Conservation (phyloP, 2,113 vertebrate genomes). For the Microtus richardsoni region DNA sequence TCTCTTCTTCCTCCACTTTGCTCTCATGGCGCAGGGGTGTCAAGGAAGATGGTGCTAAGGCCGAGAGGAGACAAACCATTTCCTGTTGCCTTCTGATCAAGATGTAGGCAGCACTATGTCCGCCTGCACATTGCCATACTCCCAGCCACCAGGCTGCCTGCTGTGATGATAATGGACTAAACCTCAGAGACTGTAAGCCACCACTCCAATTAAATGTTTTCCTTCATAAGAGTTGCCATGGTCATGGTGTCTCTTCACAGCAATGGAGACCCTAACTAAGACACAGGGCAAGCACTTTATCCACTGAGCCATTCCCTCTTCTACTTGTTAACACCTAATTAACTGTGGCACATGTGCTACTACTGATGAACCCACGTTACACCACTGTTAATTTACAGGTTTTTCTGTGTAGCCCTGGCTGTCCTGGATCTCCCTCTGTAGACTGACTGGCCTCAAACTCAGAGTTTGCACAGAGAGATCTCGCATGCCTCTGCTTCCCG, state of each 20-base stretch:
- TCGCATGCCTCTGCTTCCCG: not conserved
- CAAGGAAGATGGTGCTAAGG: too few relatives aligned
- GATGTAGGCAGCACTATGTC: not conserved
- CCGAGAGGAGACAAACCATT: not conserved
- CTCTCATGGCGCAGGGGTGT: too few relatives aligned
- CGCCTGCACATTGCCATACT: not conserved
- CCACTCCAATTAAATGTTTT: not conserved
- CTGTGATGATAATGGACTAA: not conserved
- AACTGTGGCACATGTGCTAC: not conserved
- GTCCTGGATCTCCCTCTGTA: not conserved
- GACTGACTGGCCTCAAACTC: not conserved
- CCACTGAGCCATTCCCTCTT: not conserved
- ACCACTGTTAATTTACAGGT: too few relatives aligned
- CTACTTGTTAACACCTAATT: not conserved
- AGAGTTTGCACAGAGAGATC: not conserved
- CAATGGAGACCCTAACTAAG: not conserved
- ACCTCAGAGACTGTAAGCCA: not conserved
- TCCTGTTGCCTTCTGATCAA: not conserved
- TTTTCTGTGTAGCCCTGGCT: not conserved
- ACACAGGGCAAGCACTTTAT: not conserved
- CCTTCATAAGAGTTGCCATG: not conserved
- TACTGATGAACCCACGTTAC: not conserved
- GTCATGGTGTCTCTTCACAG: not conserved
- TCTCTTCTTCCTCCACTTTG: too few relatives aligned
- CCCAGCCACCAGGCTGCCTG: not conserved